These are phyloP conservation scores for Limnephilus marmoratus DNA, from an alignment of 2,888 invertebrate species.

Conservation along the genomic window DNA sequence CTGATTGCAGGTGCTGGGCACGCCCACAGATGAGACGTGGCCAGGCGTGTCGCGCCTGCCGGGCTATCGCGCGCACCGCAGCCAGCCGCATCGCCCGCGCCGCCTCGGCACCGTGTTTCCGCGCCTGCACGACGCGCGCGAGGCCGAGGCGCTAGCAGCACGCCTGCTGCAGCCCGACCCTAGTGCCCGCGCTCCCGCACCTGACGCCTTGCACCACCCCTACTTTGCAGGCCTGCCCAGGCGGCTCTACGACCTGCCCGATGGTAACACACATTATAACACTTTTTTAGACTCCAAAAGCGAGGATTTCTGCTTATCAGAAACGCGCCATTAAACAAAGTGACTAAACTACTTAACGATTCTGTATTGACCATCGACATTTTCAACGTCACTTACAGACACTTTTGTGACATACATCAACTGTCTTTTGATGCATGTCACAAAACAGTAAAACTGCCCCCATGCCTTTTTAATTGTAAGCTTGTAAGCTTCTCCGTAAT, in stretches of 20 bases:
- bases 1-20: conserved; percentile 87
- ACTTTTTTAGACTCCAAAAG: no score
- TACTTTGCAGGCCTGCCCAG: conserved; percentile 95
- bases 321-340: no score
- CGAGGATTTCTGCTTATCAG: no score
- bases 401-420: no score
- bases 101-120: conserved; percentile 93
- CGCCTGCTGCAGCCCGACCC: conserved; percentile 93
- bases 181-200: conserved; percentile 89
- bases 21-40: conserved; percentile 97
- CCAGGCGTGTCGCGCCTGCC: conserved; percentile 91
- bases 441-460: no score
- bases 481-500: no score
- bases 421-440: no score
- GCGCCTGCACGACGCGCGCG: conserved; percentile 90
- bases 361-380: no score
- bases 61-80: conserved; percentile 86
- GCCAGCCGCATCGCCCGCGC: conserved; percentile 84
- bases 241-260: conserved; percentile 93
- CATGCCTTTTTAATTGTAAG: no score
- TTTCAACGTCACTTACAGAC: no score
- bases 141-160: conserved; percentile 92
- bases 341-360: no score
- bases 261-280: conserved; percentile 80
- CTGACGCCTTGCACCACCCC: conserved; percentile 89